A percentile compares a stretch with the other conserved stretches of the same genome.
Evolutionary conservation across 2,113 vertebrate species (phyloP).

Genomic region (Triplophysa dalaica): DNA sequence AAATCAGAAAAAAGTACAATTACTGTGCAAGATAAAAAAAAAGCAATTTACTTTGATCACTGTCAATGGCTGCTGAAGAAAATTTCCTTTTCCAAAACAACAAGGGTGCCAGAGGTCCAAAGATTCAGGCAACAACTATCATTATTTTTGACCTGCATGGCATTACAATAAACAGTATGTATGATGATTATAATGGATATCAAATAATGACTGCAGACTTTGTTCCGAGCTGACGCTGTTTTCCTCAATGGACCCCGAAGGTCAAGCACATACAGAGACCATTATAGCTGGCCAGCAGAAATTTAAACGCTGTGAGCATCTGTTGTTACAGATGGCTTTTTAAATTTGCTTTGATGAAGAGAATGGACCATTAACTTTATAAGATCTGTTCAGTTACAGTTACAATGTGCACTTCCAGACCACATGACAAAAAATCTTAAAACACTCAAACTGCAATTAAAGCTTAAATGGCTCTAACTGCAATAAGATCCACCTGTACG

Average conservation of each 20-base stretch:
- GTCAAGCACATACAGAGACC: constrained; percentile 2
- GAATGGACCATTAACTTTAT: constrained; percentile 20
- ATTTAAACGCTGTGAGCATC: constrained; percentile 21
- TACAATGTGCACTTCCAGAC: background rate
- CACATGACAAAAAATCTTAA: too few species aligned
- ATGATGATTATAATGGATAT: background rate
- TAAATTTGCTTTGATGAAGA: constrained; percentile 7
- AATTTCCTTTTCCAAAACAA: too few species aligned
- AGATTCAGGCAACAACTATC: background rate
- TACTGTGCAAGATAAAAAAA: too few species aligned
- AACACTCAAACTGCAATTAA: too few species aligned
- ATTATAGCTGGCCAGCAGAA: constrained; percentile 20
- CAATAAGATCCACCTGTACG: background rate
- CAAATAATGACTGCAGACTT: background rate
- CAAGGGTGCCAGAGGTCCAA: background rate
- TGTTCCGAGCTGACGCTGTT: background rate
- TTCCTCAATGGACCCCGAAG: constrained; percentile 5
- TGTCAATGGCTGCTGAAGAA: too few species aligned
- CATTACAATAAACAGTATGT: background rate
- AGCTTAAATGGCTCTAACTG: too few species aligned
- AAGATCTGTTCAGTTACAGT: background rate
- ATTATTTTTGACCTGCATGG: background rate
- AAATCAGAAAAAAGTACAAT: too few species aligned
- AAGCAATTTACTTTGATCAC: too few species aligned
- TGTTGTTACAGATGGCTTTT: constrained; percentile 31